These are phyloP conservation scores for Dermochelys coriacea DNA, from an alignment of 2,797 vertebrate genomes.

Conservation along the genomic window DNA sequence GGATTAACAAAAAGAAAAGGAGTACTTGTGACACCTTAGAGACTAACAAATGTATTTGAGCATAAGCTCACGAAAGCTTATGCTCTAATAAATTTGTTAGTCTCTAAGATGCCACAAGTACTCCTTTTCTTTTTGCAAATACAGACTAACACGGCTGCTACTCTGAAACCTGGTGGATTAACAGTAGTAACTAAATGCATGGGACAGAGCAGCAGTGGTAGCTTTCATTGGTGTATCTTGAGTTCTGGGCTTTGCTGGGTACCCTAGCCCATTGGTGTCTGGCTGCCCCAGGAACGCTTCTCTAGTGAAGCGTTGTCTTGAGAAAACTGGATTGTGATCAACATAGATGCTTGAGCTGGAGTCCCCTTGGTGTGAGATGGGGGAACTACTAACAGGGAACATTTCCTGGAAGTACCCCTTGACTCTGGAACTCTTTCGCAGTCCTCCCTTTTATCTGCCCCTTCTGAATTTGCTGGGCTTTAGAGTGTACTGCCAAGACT, in stretches of 20 bases:
- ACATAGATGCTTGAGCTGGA: background rate
- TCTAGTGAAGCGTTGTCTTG: background rate
- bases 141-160: too few relatives aligned
- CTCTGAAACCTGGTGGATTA: background rate
- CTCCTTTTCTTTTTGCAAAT: too few relatives aligned
- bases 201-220: background rate
- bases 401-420: background rate
- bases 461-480: background rate
- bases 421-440: background rate
- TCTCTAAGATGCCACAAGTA: too few relatives aligned
- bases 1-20: too few relatives aligned
- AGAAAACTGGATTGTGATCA: background rate
- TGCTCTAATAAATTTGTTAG: too few relatives aligned
- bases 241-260: background rate
- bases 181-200: background rate
- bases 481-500: background rate
- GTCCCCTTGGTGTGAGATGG: background rate
- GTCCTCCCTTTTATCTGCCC: background rate
- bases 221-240: background rate
- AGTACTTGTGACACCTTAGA: too few relatives aligned
- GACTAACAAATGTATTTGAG: too few relatives aligned
- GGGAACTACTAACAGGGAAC: background rate
- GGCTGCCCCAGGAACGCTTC: background rate
- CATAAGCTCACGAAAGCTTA: too few relatives aligned
- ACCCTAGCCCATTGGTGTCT: background rate